Percentiles rank a stretch among this genome's conserved stretches.
Evolutionary conservation across 2,888 invertebrate species (phyloP).

Genomic region (Hetaerina titia): DNA sequence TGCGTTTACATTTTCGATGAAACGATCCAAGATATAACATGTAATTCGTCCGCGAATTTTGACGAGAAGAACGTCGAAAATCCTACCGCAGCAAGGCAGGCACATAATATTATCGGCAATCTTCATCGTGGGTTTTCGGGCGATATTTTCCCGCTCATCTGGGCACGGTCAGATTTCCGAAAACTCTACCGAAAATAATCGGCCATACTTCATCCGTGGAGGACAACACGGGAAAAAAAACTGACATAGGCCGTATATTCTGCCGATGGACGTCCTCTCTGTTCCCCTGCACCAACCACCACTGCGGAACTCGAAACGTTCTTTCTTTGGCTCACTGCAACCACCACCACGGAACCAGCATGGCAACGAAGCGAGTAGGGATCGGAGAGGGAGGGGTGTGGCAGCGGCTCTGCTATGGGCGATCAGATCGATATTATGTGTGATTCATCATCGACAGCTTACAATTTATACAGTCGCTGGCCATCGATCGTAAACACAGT

Average conservation of each 20-base stretch:
- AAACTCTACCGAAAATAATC: neutral
- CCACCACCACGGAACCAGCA: neutral
- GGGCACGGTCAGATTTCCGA: neutral
- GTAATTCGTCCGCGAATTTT: too few relatives aligned
- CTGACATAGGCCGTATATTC: neutral
- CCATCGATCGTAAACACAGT: neutral
- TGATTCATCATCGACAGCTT: neutral
- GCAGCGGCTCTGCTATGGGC: neutral
- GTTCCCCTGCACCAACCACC: neutral
- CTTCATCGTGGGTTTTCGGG: neutral
- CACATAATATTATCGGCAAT: neutral
- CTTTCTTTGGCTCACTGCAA: neutral
- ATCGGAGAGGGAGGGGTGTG: neutral
- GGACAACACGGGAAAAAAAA: neutral
- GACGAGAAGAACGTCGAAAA: neutral
- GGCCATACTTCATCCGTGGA: neutral
- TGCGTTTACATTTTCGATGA: too few relatives aligned
- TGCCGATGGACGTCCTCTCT: neutral
- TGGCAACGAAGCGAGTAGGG: neutral
- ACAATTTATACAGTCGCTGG: neutral
- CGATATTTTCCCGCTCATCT: neutral
- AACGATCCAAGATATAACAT: too few relatives aligned
- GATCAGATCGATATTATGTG: constrained; percentile 17
- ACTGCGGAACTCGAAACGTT: neutral
- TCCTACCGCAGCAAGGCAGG: neutral